Base-by-base conservation (phyloP, 2,797 vertebrate species). In the Bufotes viridis region DNA sequence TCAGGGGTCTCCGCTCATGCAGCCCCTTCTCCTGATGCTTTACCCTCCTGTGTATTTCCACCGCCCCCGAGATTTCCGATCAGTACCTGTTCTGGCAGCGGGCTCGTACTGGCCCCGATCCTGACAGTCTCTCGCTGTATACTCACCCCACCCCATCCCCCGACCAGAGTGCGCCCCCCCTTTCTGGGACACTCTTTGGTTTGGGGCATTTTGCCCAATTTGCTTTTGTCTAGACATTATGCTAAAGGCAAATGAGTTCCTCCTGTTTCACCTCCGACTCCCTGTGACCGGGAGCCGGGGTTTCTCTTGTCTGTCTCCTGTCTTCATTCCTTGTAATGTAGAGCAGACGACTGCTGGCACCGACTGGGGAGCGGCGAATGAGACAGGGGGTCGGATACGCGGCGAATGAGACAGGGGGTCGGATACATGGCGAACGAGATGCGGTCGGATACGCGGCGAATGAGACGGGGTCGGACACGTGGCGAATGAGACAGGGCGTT, bases 201-300 rank as follows among this genome's bases (percentile, higher is more conserved):
- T 82, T 82, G 69, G 42, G 86, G 86, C 69, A 87, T 24, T 26
- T 63, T 76, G 86, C 80, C 79, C 70, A 87, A 76, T 87, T 42
- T 20, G 69, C n/a, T 67, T 76, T 87, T 55, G 86, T 87, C 86
- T 87, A 87, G 86, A 87, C 86, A 67, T 82, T 29, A 75, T 87
- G 69, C 86, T 78, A 58, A 57, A 81, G 58, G 70, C 70, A 26
- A 82, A 81, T 81, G 24, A 55, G 75, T 87, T 87, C 80, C 80
- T 65, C 78, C 69, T 79, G 61, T 58, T 86, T 60, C 26, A 29
- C 20, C 34, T 24, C 58, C 8, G 58, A 24, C 74, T 76, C 67
- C 34, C 12, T 3, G 17, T 86, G 76, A 79, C 76, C 42, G 42
- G 42, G 42, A 80, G 84, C 42, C 22, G 49, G 24, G 22, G 20